Evolutionary conservation across 2,797 vertebrate genomes (phyloP), one percentile per base, ranked within the genome.

Genomic region (Natrix natrix): DNA sequence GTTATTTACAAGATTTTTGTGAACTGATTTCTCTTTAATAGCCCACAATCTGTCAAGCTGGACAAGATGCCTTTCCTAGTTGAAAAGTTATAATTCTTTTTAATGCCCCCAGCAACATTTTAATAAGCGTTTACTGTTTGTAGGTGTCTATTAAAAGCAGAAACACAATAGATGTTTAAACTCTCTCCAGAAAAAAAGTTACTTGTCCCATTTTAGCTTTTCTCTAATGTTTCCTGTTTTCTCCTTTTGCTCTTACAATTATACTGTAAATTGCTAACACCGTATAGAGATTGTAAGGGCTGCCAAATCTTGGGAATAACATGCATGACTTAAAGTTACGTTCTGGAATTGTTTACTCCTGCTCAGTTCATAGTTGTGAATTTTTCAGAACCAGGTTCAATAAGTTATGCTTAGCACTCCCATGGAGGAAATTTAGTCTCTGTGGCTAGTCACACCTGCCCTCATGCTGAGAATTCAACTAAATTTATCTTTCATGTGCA

Each of bases 141-240:
- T 16, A 93, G 94, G 92, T 90, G 59, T n/a, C 8, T 22, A 92
- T 87, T 94, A 94, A 95, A 96, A 92, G 26, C 57, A 86, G 20
- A 13, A 92, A 89, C 48, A 94, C 93, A 93, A 90, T 56, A 20
- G 86, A 74, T 91, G n/a, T 61, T 90, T 88, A 86, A 48, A 74
- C 10, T n/a, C 37, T 63, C 78, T 55, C 55, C 90, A 57, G 0
- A 0, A 12, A 37, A 91, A 92, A 63, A 52, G 32, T 48, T 17
- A 28, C 8, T 28, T 92, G 5, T 86, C 88, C 56, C 10, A 69
- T 57, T 93, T 43, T 24, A 86, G 8, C 24, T 54, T 86, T 52
- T 63, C 69, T 61, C 11, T 61, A 26, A 61, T 61, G 12, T 66
- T 66, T 14, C 63, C 63, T n/a, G 26, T n/a, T 12, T 66, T 66